A percentile compares a stretch with the other conserved stretches of the same genome.
Evolutionary conservation across 2,888 invertebrate genomes (phyloP).

Genomic region (Elmis aenea): DNA sequence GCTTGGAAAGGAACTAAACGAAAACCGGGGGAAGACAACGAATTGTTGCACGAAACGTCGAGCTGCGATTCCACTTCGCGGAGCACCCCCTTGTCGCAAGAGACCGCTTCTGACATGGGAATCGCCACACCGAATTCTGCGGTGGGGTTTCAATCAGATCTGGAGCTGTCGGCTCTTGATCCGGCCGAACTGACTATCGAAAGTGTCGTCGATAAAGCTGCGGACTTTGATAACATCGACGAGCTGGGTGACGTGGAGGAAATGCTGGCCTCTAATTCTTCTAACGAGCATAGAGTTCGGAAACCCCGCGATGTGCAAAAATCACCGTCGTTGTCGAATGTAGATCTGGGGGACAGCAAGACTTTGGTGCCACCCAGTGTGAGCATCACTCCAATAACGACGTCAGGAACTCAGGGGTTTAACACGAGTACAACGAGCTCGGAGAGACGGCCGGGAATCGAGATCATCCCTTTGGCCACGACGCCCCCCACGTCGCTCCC

Average conservation of each 20-base stretch:
- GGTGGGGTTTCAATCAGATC: slow-evolving; percentile 57
- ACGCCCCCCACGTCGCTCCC: slow-evolving; percentile 59
- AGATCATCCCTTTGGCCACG: slow-evolving; percentile 75
- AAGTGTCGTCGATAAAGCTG: slow-evolving; percentile 43
- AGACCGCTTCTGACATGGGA: slow-evolving; percentile 46
- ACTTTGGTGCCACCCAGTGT: slow-evolving; percentile 56
- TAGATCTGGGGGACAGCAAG: slow-evolving; percentile 48
- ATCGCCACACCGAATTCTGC: slow-evolving; percentile 49
- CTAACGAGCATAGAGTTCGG: slow-evolving; percentile 51
- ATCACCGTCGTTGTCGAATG: slow-evolving; percentile 50
- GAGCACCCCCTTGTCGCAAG: slow-evolving; percentile 51
- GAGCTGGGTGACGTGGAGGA: slow-evolving; percentile 58
- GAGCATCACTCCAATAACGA: slow-evolving; percentile 56
- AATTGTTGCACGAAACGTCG: slow-evolving; percentile 59
- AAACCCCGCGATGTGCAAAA: slow-evolving; percentile 53
- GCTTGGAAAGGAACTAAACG: slow-evolving; percentile 57
- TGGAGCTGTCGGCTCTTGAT: slow-evolving; percentile 61
- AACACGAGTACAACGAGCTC: slow-evolving; percentile 48
- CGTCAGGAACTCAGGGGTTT: slow-evolving; percentile 19
- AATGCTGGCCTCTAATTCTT: slow-evolving; percentile 35
- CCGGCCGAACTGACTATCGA: slow-evolving; percentile 53
- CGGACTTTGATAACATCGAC: slow-evolving; percentile 59
- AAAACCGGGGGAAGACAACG: slow-evolving; percentile 53
- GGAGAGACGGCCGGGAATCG: slow-evolving; percentile 72
- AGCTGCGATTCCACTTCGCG: slow-evolving; percentile 59